A percentile compares a stretch with the other conserved stretches of the same genome.
These are phyloP conservation scores for Lamprotornis superbus DNA, from an alignment of 2,113 vertebrate species.

Conservation along the genomic window DNA sequence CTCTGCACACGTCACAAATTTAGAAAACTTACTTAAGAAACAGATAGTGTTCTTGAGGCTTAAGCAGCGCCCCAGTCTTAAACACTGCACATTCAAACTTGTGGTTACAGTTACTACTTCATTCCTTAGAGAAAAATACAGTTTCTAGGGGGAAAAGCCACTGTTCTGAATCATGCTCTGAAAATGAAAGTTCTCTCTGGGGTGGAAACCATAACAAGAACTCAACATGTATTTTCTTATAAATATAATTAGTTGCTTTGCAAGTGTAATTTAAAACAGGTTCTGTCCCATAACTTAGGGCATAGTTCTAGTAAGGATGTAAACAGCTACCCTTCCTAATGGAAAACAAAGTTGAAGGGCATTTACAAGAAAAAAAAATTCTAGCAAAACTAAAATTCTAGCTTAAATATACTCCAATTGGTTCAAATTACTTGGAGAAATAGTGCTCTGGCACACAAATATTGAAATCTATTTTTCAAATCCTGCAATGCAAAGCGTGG, in stretches of 20 bases:
- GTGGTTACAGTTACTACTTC: neutral
- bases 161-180: neutral
- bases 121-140: neutral
- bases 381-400: neutral
- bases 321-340: neutral
- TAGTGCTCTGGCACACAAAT: neutral
- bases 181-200: neutral
- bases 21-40: neutral
- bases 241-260: neutral
- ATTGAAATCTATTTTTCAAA: neutral
- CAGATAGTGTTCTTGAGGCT: neutral
- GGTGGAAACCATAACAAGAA: neutral
- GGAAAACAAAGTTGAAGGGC: neutral
- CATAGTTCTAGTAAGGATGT: neutral
- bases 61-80: neutral
- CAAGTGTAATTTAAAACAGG: neutral
- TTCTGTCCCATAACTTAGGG: neutral
- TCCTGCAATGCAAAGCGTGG: neutral
- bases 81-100: neutral
- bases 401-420: neutral
- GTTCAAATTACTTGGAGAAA: neutral
- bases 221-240: neutral
- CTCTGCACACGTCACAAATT: neutral
- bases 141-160: neutral
- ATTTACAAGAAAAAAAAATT: neutral